Evolutionary conservation across 2,797 vertebrate genomes (phyloP).

Genomic region (Macrochelys suwanniensis): DNA sequence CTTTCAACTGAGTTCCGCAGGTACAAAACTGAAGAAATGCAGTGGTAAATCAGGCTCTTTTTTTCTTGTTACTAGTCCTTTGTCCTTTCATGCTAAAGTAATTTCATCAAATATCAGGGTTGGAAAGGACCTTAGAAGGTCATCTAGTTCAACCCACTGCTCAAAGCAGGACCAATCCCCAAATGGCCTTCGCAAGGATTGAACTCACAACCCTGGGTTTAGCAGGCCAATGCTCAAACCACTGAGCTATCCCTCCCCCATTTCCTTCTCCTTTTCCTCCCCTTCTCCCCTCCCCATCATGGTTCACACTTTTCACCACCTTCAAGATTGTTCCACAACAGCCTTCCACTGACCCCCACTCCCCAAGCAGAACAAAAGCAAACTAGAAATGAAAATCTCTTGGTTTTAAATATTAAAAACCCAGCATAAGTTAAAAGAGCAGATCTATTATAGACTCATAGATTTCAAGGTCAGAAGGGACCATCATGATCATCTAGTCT

Average conservation of each 20-base stretch:
- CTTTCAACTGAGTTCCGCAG: not conserved
- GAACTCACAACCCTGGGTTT: too few species aligned
- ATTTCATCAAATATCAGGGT: not conserved
- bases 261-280: not conserved
- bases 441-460: not conserved
- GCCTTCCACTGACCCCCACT: not conserved
- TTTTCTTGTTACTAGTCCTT: not conserved
- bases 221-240: too few species aligned
- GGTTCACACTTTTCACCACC: not conserved
- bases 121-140: too few species aligned
- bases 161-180: too few species aligned
- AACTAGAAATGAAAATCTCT: not conserved
- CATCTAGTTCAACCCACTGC: too few species aligned
- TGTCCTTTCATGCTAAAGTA: not conserved
- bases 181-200: too few species aligned
- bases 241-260: too few species aligned
- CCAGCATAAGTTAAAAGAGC: not conserved
- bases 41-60: not conserved
- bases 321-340: not conserved
- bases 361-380: slow-evolving; percentile 16
- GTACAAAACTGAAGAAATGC: not conserved
- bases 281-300: not conserved
- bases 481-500: too few species aligned
- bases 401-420: not conserved
- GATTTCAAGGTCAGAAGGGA: too few species aligned